phyloP scores from a whole-genome alignment of 2,797 vertebrate species.

The Nyctibius grandis region DNA sequence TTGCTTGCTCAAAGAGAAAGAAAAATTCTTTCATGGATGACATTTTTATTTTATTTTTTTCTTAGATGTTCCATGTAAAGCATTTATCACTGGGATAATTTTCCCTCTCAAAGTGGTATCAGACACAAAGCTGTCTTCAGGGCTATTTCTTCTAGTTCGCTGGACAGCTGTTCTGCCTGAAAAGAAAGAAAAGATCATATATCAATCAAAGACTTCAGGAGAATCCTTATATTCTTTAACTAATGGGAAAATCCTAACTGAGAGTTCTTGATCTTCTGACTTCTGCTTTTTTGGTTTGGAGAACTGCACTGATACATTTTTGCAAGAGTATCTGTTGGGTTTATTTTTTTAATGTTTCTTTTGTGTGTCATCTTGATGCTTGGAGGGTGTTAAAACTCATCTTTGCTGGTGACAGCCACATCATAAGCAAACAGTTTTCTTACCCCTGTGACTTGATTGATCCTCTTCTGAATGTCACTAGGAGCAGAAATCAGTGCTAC shows the following conservation, averaged over 20 bases:
- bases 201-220: slow-evolving; percentile 59
- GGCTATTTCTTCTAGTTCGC: slow-evolving; percentile 62
- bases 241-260: slow-evolving; percentile 24
- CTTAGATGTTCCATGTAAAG: not conserved
- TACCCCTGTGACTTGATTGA: slow-evolving; percentile 2
- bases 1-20: not conserved
- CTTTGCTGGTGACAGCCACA: not conserved
- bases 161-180: slow-evolving; percentile 58
- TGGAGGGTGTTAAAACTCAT: slow-evolving; percentile 5
- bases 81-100: slow-evolving; percentile 45
- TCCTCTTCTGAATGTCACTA: slow-evolving; percentile 6
- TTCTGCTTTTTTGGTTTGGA: not conserved
- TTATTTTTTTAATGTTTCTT: not conserved
- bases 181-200: slow-evolving; percentile 53
- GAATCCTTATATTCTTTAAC: slow-evolving; percentile 36
- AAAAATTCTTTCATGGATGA: not conserved
- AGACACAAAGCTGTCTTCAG: slow-evolving; percentile 53
- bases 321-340: not conserved
- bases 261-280: slow-evolving; percentile 17
- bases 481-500: slow-evolving; percentile 17
- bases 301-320: not conserved
- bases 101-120: slow-evolving; percentile 43
- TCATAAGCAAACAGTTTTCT: slow-evolving; percentile 12
- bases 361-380: not conserved
- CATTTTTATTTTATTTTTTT: slow-evolving; percentile 1